Evolutionary conservation across 2,113 vertebrate species (phyloP), one percentile per base, ranked within the genome.

Genomic region (Todiramphus chloris): DNA sequence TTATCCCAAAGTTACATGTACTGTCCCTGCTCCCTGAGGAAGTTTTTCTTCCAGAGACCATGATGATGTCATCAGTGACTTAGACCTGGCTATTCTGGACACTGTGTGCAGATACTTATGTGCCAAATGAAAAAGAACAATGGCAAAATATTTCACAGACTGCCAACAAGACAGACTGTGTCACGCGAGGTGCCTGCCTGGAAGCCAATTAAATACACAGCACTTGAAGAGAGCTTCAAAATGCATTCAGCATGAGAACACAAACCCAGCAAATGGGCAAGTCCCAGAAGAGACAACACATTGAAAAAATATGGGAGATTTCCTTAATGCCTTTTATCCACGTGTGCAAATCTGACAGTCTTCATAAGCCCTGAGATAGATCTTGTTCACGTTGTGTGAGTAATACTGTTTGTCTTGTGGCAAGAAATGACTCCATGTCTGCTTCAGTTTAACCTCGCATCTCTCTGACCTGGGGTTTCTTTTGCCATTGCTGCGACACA

Each of bases 121-220:
- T 85, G 84, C 87, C 90, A 90, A 96, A 50, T 30, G 50, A 46
- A 63, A 76, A 73, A 91, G 63, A 79, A 74, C 90, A 88, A 87
- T 73, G 67, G 59, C 67, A 87, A 86, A 88, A 86, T 59, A 43
- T 18, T 74, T 59, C 56, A 35, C 17, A 28, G 84, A 5, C 72
- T 93, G 90, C 93, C 94, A 94, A 10, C 9, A 58, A 70, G 93
- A 91, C 74, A 96, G 90, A 88, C 59, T 15, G 4, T 20, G 41
- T 74, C 4, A 1, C 1, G 0, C 3, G 1, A 91, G 89, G 87
- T 88, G 82, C 46, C 89, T 79, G 82, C 75, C 67, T 53, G 75
- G 35, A 79, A 73, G 72, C 78, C 85, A 93, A 51, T 67, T 80
- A 80, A 95, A 90, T 46, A 21, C 43, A 24, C 55, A 50, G 63